Evolutionary conservation across 1,140 invertebrate species (phyloP), one percentile per base, ranked within the genome.

Genomic region (Neodiprion virginianus): DNA sequence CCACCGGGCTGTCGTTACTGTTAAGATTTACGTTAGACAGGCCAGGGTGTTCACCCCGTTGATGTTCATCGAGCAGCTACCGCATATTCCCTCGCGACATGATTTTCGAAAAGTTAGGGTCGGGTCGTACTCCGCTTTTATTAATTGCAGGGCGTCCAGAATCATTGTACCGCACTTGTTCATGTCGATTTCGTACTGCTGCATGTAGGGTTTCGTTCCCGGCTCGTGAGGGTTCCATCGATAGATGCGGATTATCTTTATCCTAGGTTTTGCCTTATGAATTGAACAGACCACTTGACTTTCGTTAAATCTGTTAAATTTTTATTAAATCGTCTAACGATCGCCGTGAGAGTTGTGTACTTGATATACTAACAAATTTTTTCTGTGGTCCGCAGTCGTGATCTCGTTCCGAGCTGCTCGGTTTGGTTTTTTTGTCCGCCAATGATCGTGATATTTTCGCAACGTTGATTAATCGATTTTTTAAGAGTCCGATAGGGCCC

Each of bases 221-320:
- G 91, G 92, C 83, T 95, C 94, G 79, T 99, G 97, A 1, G 98
- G 98, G 88, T 98, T 95, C 95, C 94, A 98, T 87, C 97, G 92
- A 85, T 98, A 99, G 67, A 99, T 92, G 7, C 93, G 91, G 86
- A 98, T 96, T 74, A 93, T 94, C 86, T 98, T 97, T 9, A 93
- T 87, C 75, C 90, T 82, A 0, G 77, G 69, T n/a, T 10, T 67
- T 61, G 11, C 53, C 53, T 61, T 61, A 4, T 7, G 7, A 61
- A 61, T 12, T 4, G 8, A 14, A 17, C 0, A 61, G 53, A 61
- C 53, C 28, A 5, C 28, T 40, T 40, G 28, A 40, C 1, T 40
- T 40, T 40, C 28, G 1, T 40, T 40, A 40, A 40, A 40, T 40
- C 28, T 40, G 28, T 40, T 5, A 40, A 40, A 40, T 40, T 2